Base-by-base conservation (phyloP, 2,888 invertebrate genomes). In the Nomada fucata region DNA sequence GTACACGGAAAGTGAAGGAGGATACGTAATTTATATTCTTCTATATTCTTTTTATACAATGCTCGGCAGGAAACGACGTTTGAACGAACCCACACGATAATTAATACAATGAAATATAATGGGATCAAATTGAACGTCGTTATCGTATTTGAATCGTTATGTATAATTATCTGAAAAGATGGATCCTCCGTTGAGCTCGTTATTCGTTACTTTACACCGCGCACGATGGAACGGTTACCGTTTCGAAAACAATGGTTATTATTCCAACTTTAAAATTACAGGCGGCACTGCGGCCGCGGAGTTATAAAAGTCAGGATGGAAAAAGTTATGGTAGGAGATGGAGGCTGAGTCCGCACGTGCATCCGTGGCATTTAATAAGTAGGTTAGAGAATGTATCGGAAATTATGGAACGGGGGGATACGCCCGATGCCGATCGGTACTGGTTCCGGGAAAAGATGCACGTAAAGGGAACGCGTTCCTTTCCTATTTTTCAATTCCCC, bases 291-390 rank as follows among this genome's bases (percentile, higher is more conserved):
- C 64, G 57, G 42, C 44, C 18, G 42, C 44, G 13, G 42, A 69
- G 63, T 44, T 59, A 69, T 76, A 76, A 79, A 79, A 75, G 78
- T 79, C 78, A 52, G 29, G 4, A 53, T 13, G 50, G 76, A 64
- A 29, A 64, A 79, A 76, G 69, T 79, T 74, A 74, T 47, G 55
- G 42, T 1, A 42, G 47, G 1, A n/a, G 52, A 36, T n/a, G 65
- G 63, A 44, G 57, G 53, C 18, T 42, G 55, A 13, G 13, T 7
- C n/a, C 42, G 68, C 76, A 57, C 69, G 69, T 75, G 75, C 68
- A 64, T 36, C 59, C 50, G 55, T 23, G 74, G 74, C 67, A 76
- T 79, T 79, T 79, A 79, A 79, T 76, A 79, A 79, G 76, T 76
- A 69, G 68, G 79, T 79, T 79, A 69, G 68, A 36, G 79, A 64